These are phyloP conservation scores for Psilopsiagon aurifrons DNA, from an alignment of 2,113 vertebrate species.

Conservation along the genomic window DNA sequence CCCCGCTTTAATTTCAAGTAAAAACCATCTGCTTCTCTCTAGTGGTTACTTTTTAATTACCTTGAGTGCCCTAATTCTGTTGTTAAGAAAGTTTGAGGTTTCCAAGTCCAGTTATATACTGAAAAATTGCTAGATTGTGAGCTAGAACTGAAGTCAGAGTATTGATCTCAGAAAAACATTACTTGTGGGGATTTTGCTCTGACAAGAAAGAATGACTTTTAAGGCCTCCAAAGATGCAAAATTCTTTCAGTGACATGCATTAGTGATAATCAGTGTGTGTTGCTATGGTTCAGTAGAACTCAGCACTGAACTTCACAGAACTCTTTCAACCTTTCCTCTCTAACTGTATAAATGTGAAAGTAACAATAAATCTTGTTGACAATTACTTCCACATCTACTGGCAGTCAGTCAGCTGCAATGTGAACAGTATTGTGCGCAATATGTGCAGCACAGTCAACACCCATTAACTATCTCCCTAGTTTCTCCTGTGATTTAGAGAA, in stretches of 20 bases:
- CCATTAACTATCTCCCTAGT: constrained; percentile 81
- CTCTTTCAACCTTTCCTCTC: constrained; percentile 70
- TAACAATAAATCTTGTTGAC: constrained; percentile 79
- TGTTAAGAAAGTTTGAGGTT: background rate
- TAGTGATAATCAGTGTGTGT: constrained; percentile 63
- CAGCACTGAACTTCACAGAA: constrained; percentile 59
- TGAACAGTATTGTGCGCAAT: constrained; percentile 59
- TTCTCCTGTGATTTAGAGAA: constrained; percentile 74
- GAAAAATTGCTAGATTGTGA: background rate
- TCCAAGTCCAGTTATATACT: background rate
- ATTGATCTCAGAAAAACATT: constrained; percentile 30
- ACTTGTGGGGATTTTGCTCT: background rate
- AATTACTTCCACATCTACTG: constrained; percentile 76
- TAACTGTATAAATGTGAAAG: constrained; percentile 72
- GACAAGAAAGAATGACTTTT: constrained; percentile 37
- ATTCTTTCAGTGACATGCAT: constrained; percentile 54
- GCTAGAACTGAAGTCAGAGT: background rate
- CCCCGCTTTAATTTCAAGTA: background rate
- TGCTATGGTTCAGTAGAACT: constrained; percentile 63
- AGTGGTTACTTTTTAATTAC: constrained; percentile 37
- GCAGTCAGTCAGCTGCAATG: constrained; percentile 75
- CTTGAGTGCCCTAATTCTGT: constrained; percentile 4
- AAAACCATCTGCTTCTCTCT: background rate
- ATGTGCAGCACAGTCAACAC: constrained; percentile 65
- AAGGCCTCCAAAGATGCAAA: constrained; percentile 37